These are phyloP conservation scores for Periparus ater DNA, from an alignment of 2,797 vertebrate species.

Conservation along the genomic window DNA sequence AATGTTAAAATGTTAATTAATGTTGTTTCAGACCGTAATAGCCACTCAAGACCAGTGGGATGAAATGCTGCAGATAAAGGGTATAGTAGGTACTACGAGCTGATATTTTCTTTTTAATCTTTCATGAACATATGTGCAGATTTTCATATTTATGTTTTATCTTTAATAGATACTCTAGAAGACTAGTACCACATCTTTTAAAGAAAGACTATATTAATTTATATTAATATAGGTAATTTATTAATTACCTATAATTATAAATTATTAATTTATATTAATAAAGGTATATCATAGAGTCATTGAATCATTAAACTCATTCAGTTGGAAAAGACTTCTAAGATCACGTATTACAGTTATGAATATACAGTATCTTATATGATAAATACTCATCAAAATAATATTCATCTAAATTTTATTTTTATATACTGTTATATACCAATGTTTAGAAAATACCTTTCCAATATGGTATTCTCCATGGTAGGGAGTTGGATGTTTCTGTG, in stretches of 20 bases:
- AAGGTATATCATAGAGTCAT: not conserved
- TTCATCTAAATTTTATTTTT: not conserved
- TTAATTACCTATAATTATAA: too few relatives aligned
- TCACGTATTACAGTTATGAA: not conserved
- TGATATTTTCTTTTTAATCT: not conserved
- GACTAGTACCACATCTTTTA: not conserved
- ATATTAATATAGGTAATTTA: not conserved
- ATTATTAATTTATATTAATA: not conserved
- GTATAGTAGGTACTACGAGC: slow-evolving; percentile 72
- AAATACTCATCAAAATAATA: not conserved
- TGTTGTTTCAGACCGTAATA: slow-evolving; percentile 60
- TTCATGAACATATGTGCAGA: not conserved
- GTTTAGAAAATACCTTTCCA: not conserved
- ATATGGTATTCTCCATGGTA: not conserved
- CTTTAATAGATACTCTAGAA: not conserved
- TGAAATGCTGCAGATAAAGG: slow-evolving; percentile 74
- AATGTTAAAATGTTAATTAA: not conserved
- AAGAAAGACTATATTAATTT: not conserved
- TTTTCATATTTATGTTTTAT: not conserved
- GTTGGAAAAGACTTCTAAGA: not conserved
- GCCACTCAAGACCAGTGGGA: slow-evolving; percentile 69
- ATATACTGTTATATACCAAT: not conserved
- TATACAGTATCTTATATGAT: not conserved
- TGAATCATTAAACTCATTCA: not conserved
- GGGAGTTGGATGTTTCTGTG: not conserved